These are phyloP conservation scores for Plutella xylostella DNA, from an alignment of 2,888 invertebrate genomes.

Conservation along the genomic window DNA sequence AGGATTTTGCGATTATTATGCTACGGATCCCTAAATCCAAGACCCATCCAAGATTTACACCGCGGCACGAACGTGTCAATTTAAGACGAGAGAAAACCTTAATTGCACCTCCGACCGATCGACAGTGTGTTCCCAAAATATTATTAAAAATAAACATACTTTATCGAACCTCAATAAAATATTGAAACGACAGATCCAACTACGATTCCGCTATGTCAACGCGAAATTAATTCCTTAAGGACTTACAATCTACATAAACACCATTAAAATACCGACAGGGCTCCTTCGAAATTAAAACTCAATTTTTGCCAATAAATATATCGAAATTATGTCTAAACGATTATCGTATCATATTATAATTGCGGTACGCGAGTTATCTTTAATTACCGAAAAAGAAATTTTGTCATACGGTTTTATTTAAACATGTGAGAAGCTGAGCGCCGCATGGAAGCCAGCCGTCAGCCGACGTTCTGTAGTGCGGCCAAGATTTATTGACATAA, in stretches of 20 bases:
- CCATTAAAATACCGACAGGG: background rate
- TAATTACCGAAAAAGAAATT: slow-evolving; percentile 1
- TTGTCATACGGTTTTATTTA: background rate
- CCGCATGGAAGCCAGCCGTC: slow-evolving; percentile 13
- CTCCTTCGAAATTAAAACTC: background rate
- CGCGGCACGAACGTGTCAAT: too few relatives aligned
- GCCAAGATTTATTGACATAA: slow-evolving; percentile 27
- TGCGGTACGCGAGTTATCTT: background rate
- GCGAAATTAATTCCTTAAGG: background rate
- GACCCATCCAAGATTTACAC: too few relatives aligned
- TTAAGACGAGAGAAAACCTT: background rate
- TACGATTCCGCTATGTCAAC: background rate
- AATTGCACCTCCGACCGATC: background rate
- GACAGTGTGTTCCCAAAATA: background rate
- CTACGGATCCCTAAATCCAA: too few relatives aligned
- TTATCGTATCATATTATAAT: slow-evolving; percentile 6
- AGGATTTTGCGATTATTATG: too few relatives aligned
- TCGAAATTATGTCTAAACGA: slow-evolving; percentile 1
- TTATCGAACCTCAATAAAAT: slow-evolving; percentile 3
- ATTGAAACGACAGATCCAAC: background rate
- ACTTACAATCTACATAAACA: background rate
- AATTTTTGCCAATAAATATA: slow-evolving; percentile 1
- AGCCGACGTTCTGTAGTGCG: slow-evolving; percentile 17
- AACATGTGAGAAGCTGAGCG: background rate
- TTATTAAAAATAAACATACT: background rate